Conservation (phyloP, 2,797 vertebrate genomes). For the Periparus ater region DNA sequence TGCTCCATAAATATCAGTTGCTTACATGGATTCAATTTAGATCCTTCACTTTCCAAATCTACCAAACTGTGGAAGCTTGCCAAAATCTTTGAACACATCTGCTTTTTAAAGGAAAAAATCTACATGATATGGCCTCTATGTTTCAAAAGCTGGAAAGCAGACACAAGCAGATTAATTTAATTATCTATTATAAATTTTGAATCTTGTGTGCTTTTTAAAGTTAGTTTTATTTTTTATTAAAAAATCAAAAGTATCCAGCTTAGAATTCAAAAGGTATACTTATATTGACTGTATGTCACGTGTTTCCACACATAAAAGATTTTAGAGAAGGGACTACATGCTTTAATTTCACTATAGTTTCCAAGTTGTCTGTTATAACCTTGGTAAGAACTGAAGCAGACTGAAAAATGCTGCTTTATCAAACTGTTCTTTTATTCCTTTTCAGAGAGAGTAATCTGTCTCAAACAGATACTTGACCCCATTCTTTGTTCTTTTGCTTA, state of each 20-base stretch:
- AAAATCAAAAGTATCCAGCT: neutral
- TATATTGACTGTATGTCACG: neutral
- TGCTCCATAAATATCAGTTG: neutral
- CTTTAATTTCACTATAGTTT: neutral
- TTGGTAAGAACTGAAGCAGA: neutral
- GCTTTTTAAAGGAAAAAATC: neutral
- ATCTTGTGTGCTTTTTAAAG: neutral
- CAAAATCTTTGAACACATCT: neutral
- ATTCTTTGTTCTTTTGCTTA: conserved; percentile 15
- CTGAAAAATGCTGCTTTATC: neutral
- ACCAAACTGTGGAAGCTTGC: neutral
- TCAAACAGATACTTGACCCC: neutral
- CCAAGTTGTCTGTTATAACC: neutral
- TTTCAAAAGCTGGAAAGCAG: neutral
- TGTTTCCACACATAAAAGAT: neutral
- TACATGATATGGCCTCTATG: neutral
- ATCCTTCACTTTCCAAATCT: neutral
- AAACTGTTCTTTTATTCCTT: neutral
- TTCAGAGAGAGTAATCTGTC: neutral
- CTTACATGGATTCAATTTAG: neutral
- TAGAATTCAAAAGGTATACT: neutral
- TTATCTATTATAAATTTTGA: neutral
- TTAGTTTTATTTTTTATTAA: neutral
- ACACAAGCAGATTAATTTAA: neutral
- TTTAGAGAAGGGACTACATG: neutral